Evolutionary conservation across 2,113 vertebrate genomes (phyloP).

Genomic region (Panurus biarmicus): DNA sequence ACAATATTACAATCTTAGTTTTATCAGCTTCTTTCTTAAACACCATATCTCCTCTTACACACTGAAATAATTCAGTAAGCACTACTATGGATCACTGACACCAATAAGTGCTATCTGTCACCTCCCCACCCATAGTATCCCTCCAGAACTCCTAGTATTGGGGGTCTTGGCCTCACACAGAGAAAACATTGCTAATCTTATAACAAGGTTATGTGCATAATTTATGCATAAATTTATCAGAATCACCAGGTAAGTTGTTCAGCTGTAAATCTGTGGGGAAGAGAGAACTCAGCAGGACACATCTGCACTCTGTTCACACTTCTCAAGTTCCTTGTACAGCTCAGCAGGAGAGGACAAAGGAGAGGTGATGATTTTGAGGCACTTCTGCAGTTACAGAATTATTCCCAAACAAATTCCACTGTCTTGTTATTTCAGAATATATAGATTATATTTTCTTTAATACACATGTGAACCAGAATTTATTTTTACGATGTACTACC

Average conservation of each 20-base stretch:
- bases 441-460: neutral
- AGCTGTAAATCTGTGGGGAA: neutral
- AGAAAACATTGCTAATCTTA: neutral
- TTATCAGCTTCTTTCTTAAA: neutral
- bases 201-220: neutral
- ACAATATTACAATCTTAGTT: neutral
- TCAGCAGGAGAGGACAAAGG: neutral
- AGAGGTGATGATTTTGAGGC: neutral
- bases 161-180: neutral
- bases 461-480: neutral
- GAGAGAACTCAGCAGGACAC: neutral
- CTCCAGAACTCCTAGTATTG: neutral
- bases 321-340: neutral
- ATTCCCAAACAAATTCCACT: neutral
- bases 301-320: neutral
- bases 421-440: neutral
- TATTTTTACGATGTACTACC: neutral
- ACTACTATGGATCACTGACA: neutral
- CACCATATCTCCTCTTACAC: rapidly evolving
- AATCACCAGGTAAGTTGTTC: neutral
- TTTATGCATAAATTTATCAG: neutral
- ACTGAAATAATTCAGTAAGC: neutral
- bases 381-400: neutral
- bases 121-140: neutral
- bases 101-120: neutral